phyloP scores from a whole-genome alignment of 2,113 vertebrate species.

The Dicrurus megarhynchus region DNA sequence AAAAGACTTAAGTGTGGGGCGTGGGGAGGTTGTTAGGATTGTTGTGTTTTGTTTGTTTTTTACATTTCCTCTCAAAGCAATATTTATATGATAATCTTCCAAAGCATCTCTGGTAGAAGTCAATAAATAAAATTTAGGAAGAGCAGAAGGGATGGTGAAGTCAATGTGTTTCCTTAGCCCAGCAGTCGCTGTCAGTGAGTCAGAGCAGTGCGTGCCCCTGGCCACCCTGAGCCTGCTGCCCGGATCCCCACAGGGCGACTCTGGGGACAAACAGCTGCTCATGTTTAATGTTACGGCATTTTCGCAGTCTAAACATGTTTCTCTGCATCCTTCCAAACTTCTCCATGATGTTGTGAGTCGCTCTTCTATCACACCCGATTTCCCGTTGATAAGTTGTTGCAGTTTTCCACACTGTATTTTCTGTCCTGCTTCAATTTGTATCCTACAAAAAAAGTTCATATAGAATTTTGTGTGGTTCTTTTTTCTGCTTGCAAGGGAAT shows the following conservation, averaged over 20 bases:
- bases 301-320: background rate
- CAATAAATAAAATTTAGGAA: background rate
- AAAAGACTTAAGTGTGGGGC: background rate
- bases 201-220: background rate
- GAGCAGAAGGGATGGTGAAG: background rate
- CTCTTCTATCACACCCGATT: background rate
- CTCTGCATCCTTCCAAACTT: background rate
- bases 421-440: background rate
- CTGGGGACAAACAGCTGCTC: accelerated
- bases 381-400: background rate
- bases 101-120: background rate
- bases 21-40: no score
- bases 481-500: background rate
- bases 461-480: background rate
- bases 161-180: background rate
- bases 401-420: background rate
- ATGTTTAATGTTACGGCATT: background rate
- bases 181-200: background rate
- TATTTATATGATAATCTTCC: background rate
- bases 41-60: background rate
- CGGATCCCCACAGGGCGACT: accelerated
- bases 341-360: background rate
- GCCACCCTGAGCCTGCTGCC: background rate
- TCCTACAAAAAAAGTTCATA: background rate
- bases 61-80: background rate